Evolutionary conservation across 2,888 invertebrate species (phyloP).

Genomic region (Arge pagana): DNA sequence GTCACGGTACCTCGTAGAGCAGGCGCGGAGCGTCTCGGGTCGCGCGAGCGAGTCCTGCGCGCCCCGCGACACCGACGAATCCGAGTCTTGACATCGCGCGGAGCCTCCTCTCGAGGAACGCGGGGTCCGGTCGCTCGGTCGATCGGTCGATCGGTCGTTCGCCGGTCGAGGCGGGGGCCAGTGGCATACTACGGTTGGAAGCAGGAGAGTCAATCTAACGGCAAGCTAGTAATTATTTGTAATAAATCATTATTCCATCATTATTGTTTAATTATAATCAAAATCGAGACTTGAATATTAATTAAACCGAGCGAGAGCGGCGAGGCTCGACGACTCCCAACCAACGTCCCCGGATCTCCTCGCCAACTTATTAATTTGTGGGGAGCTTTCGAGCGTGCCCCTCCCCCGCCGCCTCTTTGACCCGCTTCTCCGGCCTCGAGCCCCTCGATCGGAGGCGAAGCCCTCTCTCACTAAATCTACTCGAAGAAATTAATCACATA

Average conservation of each 20-base stretch:
- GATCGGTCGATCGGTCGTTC: no score
- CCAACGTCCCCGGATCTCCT: neutral
- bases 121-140: no score
- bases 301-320: conserved; percentile 36
- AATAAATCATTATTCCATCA: conserved; percentile 52
- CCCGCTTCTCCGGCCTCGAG: neutral
- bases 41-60: conserved; percentile 17
- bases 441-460: conserved; percentile 5
- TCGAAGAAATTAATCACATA: conserved; percentile 18
- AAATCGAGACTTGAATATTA: conserved; percentile 52
- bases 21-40: conserved; percentile 18
- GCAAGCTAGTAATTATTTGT: conserved; percentile 49
- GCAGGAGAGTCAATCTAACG: conserved; percentile 35
- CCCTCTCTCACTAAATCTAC: no score
- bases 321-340: conserved; percentile 1
- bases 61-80: no score
- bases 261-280: conserved; percentile 55
- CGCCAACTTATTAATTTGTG: conserved; percentile 22
- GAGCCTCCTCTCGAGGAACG: no score
- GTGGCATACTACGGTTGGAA: conserved; percentile 21
- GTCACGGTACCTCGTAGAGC: conserved; percentile 11
- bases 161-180: conserved; percentile 7
- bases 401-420: neutral
- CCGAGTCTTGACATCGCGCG: no score
- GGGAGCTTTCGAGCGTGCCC: conserved; percentile 12